Evolutionary conservation across 2,797 vertebrate genomes (phyloP), one percentile per base, ranked within the genome.

Genomic region (Cuniculus paca): DNA sequence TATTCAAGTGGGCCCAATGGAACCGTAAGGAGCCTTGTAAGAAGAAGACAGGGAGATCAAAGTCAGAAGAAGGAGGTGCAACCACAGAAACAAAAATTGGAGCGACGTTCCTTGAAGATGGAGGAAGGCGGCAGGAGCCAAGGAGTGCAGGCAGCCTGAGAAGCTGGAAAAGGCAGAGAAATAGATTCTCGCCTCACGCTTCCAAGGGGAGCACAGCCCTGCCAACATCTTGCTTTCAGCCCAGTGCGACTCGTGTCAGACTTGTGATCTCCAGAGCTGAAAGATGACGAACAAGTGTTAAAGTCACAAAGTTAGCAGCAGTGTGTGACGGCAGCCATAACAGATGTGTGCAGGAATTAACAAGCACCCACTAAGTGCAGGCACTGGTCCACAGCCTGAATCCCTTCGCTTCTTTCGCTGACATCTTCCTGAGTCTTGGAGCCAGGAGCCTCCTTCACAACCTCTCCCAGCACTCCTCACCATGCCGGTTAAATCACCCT

Each of bases 351-450:
- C 2, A 16, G 45, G 26, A 77, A 78, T 22, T 2, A 16, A 34
- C 19, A 22, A 91, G 84, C 6, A 22, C n/a, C 58, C 75, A 5
- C 68, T 16, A 1, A 2, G 17, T 11, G 48, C 77, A 34, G 74
- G 34, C 48, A 5, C 24, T 0, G 0, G 34, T 48, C 60, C 5
- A 0, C 31, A 11, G 52, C 52, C 42, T 1, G 1, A 4, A 0
- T 3, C 36, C 12, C 6, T 39, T 6, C 11, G 9, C 42, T 52
- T 77, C 58, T 81, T 24, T 39, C 11, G 34, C 63, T 3, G 50
- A 52, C 14, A 10, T 36, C 42, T n/a, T n/a, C 58, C 77, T 1
- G 70, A 84, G 70, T 34, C 61, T 84, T 45, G 2, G 45, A 19
- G 7, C 31, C 16, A 78, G 16, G 1, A 54, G 0, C 14, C 52